Evolutionary conservation across 2,113 vertebrate species (phyloP), one percentile per base, ranked within the genome.

Genomic region (Myotis yumanensis): DNA sequence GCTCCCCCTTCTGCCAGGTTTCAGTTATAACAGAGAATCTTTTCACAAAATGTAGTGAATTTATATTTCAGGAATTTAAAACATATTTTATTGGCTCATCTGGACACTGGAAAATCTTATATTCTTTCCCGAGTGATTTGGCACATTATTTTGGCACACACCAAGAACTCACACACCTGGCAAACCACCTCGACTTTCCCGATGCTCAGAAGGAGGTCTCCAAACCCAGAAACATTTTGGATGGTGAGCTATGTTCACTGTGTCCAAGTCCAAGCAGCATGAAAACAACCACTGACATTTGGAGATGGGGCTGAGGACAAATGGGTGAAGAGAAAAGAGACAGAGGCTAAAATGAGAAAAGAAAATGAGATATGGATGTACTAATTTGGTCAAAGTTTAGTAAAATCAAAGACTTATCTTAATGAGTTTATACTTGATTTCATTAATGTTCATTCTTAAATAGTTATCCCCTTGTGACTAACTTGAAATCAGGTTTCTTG

Each of bases 21-120:
- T 97, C 92, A 89, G 72, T 96, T 93, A 94, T 96, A 97, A 98
- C 97, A 98, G 95, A 98, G 97, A 97, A 97, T 97, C 97, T 97
- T 98, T 98, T 98, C 97, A 98, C 97, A 95, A 97, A 98, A 97
- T 37, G 17, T 64, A 97, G 95, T 96, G 93, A 96, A 96, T 98
- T 97, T 96, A 96, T 95, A 79, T 95, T 98, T 97, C 28, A 14
- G 87, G 43, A 84, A 95, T 96, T 94, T 91, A 90, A 94, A 93
- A 32, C 92, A 92, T 94, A 97, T 92, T 98, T 96, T 96, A 77
- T 95, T 97, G 95, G 95, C 48, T 87, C 96, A 95, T 97, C 97
- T 97, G 94, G 96, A 98, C 95, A 96, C 96, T 97, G 96, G 98
- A 97, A 98, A 98, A 98, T 97, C 96, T 97, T 97, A 97, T 96